Conservation (phyloP, 2,797 vertebrate species). For the Selene dorsalis region DNA sequence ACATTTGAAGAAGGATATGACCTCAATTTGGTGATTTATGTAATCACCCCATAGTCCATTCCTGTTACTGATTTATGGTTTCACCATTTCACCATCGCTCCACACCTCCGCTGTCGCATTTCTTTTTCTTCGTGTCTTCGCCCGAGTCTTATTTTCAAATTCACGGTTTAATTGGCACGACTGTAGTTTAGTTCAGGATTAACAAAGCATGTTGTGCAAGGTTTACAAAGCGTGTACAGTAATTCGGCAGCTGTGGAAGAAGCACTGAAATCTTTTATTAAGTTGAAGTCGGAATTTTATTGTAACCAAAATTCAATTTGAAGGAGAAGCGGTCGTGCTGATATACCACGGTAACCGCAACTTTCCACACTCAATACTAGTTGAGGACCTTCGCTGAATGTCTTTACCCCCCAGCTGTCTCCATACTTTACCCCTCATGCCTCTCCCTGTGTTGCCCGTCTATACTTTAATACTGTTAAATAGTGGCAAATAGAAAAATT, state of each 20-base stretch:
- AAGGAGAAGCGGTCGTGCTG: too few relatives aligned
- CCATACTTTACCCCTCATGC: too few relatives aligned
- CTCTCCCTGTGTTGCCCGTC: not conserved
- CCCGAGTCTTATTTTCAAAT: constrained; percentile 1
- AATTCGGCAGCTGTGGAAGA: not conserved
- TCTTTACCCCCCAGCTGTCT: not conserved
- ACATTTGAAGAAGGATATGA: constrained; percentile 74
- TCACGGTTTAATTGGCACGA: constrained; percentile 5
- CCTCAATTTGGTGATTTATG: constrained; percentile 76
- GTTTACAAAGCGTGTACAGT: not conserved
- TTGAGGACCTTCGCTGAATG: not conserved
- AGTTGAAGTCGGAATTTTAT: not conserved
- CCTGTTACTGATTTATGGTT: constrained; percentile 31
- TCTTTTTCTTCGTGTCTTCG: not conserved
- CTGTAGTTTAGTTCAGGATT: constrained; percentile 2
- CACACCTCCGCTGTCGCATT: not conserved
- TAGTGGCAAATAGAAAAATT: not conserved
- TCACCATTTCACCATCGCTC: constrained; percentile 6
- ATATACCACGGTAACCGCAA: not conserved
- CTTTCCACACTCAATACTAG: not conserved
- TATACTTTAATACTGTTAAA: not conserved
- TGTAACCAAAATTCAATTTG: too few relatives aligned
- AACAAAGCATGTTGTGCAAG: not conserved
- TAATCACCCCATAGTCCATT: constrained; percentile 58
- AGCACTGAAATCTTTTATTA: not conserved